Conservation (phyloP, 2,888 invertebrate genomes). For the Tineola bisselliella region DNA sequence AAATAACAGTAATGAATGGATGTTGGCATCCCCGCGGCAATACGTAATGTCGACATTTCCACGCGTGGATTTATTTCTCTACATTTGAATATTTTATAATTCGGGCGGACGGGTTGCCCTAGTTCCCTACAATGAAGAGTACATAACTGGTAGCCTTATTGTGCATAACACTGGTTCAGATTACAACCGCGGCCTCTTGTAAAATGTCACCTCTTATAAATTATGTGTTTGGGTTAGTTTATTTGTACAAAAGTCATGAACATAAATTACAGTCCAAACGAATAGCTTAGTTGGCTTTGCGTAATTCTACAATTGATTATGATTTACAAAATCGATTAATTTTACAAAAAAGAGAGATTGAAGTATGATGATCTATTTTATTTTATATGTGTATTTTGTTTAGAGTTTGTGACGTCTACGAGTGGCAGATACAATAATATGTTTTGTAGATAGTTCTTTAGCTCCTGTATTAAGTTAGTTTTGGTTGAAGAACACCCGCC, state of each 20-base stretch:
- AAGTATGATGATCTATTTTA: no score
- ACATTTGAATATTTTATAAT: constrained; percentile 59
- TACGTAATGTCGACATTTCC: constrained; percentile 58
- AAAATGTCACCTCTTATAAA: constrained; percentile 9
- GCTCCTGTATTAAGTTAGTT: constrained; percentile 28
- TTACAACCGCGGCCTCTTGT: constrained; percentile 8
- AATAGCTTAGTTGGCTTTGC: background rate
- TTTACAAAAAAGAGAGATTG: background rate
- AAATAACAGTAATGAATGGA: constrained; percentile 66
- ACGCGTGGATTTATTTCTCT: constrained; percentile 53
- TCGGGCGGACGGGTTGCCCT: constrained; percentile 39
- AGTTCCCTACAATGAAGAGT: constrained; percentile 18
- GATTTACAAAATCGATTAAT: background rate
- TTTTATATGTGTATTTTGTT: background rate
- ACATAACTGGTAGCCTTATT: constrained; percentile 8
- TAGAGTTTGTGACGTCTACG: background rate
- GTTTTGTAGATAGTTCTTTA: constrained; percentile 20
- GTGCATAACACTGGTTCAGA: constrained; percentile 4
- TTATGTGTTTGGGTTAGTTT: constrained; percentile 14
- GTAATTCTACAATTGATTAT: constrained; percentile 11
- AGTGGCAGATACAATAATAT: constrained; percentile 8
- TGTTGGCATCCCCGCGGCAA: constrained; percentile 51
- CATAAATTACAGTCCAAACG: constrained; percentile 13
- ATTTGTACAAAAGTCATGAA: constrained; percentile 13
- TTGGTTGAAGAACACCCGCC: constrained; percentile 29